A percentile compares a stretch with the other conserved stretches of the same genome.
Conservation (phyloP, 2,888 invertebrate species). For the Masnerella sp. region DNA sequence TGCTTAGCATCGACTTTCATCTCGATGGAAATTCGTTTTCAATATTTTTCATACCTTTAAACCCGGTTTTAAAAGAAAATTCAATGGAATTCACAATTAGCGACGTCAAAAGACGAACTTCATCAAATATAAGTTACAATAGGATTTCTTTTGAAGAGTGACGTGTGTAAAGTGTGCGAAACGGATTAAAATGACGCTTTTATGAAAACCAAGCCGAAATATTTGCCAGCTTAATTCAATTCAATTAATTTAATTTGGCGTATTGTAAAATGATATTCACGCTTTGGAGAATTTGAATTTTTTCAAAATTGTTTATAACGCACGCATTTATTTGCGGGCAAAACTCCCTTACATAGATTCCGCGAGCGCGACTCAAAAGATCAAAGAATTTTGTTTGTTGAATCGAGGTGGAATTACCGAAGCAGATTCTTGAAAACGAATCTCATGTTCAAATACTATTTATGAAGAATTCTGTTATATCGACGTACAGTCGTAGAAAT, state of each 20-base stretch:
- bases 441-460: slow-evolving; percentile 45
- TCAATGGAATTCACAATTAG: slow-evolving; percentile 34
- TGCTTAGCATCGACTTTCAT: slow-evolving; percentile 12
- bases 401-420: slow-evolving; percentile 40
- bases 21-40: slow-evolving; percentile 30
- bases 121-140: slow-evolving; percentile 37
- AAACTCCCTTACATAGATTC: slow-evolving; percentile 12
- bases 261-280: slow-evolving; percentile 10
- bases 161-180: slow-evolving; percentile 5
- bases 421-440: slow-evolving; percentile 43
- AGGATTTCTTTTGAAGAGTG: slow-evolving; percentile 26
- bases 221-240: slow-evolving; percentile 17
- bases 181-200: slow-evolving; percentile 14
- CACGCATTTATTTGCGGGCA: slow-evolving; percentile 24
- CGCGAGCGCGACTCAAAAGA: slow-evolving; percentile 20
- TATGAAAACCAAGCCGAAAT: slow-evolving; percentile 1
- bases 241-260: slow-evolving; percentile 11
- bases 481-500: slow-evolving; percentile 24
- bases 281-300: slow-evolving; percentile 8
- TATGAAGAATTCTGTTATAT: slow-evolving; percentile 50
- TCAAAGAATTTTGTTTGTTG: slow-evolving; percentile 49
- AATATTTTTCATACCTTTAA: slow-evolving; percentile 24
- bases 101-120: slow-evolving; percentile 25
- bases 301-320: slow-evolving; percentile 27
- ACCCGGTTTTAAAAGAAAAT: slow-evolving; percentile 11